These are phyloP conservation scores for Caracal caracal DNA, from an alignment of 2,113 vertebrate genomes.

Conservation along the genomic window DNA sequence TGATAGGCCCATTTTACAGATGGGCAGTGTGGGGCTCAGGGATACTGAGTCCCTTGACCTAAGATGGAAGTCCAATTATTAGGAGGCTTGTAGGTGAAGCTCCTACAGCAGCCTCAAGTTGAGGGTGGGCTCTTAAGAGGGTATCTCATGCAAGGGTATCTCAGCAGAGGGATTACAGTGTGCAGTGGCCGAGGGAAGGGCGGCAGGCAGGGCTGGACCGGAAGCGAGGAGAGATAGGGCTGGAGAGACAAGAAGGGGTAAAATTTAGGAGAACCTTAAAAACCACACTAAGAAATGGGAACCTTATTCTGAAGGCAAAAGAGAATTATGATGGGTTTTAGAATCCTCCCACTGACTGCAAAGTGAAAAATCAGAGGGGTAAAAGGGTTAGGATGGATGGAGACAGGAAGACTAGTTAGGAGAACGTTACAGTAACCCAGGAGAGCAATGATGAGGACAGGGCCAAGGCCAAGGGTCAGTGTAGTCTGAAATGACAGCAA, in stretches of 20 bases:
- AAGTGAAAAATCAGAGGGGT: background rate
- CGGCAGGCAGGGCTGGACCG: background rate
- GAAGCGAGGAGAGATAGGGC: background rate
- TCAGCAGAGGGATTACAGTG: background rate
- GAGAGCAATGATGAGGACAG: background rate
- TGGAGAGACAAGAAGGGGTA: background rate
- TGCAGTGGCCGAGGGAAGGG: background rate
- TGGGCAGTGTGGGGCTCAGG: background rate
- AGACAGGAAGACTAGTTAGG: background rate
- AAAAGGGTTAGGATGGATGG: background rate
- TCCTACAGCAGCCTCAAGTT: background rate
- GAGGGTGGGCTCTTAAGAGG: background rate
- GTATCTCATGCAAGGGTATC: background rate
- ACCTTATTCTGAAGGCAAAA: background rate
- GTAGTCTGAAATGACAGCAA: fast-evolving
- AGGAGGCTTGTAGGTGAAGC: background rate
- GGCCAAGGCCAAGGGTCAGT: background rate
- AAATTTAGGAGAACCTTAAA: background rate
- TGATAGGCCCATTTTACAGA: background rate
- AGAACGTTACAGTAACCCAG: background rate
- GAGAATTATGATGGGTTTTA: background rate
- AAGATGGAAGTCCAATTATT: background rate
- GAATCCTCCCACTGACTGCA: background rate
- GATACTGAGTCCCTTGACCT: background rate
- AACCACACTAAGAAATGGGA: background rate